Evolutionary conservation across 64 coral and sea anemone genomes (phyloP).

Genomic region (Platygyra sinensis): DNA sequence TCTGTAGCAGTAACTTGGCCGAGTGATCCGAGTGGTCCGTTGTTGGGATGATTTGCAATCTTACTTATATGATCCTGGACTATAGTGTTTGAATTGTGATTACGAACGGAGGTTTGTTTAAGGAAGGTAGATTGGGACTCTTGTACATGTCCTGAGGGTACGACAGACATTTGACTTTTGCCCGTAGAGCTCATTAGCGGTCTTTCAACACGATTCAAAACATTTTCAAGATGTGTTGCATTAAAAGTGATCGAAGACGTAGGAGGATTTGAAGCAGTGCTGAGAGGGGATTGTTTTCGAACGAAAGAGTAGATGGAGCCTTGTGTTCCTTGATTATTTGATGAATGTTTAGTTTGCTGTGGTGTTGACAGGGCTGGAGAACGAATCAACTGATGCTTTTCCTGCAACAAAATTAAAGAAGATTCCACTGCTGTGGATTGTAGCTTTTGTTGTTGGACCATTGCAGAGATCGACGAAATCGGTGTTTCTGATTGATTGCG

Average conservation of each 20-base stretch:
- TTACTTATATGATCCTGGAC: neutral
- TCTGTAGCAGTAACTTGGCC: neutral
- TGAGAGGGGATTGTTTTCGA: neutral
- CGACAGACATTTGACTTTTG: neutral
- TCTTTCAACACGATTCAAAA: neutral
- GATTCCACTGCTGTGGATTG: neutral
- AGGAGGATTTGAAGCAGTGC: neutral
- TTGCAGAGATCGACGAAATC: neutral
- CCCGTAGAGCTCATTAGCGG: neutral
- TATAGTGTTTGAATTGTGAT: neutral
- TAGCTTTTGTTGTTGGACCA: neutral
- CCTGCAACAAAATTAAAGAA: neutral
- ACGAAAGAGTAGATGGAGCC: neutral
- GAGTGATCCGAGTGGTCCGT: neutral
- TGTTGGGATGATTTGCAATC: neutral
- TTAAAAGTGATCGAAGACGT: neutral
- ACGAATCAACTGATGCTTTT: neutral
- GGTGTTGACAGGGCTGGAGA: neutral
- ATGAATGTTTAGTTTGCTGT: neutral
- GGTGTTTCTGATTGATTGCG: neutral
- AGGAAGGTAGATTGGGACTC: neutral
- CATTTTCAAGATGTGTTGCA: neutral
- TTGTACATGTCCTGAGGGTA: neutral
- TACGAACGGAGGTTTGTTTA: neutral
- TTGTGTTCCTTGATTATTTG: neutral